A percentile compares a stretch with the other conserved stretches of the same genome.
phyloP scores from a whole-genome alignment of 2,113 vertebrate species.

The Lethenteron camtschaticum region DNA sequence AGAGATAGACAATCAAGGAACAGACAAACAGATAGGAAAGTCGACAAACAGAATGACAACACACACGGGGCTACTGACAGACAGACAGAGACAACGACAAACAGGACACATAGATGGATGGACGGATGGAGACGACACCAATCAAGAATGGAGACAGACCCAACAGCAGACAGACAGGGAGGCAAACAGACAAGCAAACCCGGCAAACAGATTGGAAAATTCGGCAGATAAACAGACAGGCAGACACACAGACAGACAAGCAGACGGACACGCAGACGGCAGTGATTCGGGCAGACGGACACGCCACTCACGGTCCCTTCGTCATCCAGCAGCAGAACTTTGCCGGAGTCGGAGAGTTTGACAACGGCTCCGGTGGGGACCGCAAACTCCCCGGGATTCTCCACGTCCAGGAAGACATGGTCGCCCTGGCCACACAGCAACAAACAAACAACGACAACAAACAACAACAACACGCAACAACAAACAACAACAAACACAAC shows the following conservation, averaged over 20 bases:
- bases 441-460: background rate
- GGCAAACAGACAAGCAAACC: background rate
- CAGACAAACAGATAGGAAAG: too few relatives aligned
- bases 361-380: constrained; percentile 60
- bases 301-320: constrained; percentile 58
- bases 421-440: constrained; percentile 39
- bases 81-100: too few relatives aligned
- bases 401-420: constrained; percentile 56
- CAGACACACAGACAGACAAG: background rate
- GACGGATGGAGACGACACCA: background rate
- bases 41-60: too few relatives aligned
- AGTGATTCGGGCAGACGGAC: background rate
- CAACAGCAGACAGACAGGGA: background rate
- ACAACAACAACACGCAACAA: too few relatives aligned
- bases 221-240: background rate
- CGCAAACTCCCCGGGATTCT: constrained; percentile 15
- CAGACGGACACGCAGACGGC: background rate
- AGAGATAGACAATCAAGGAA: too few relatives aligned
- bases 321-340: constrained; percentile 53
- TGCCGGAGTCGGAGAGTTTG: constrained; percentile 36
- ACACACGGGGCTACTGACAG: too few relatives aligned
- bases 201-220: background rate
- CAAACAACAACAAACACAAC: too few relatives aligned
- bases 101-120: too few relatives aligned
- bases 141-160: background rate